Conservation (phyloP, 2,113 vertebrate genomes). For the Apus apus region DNA sequence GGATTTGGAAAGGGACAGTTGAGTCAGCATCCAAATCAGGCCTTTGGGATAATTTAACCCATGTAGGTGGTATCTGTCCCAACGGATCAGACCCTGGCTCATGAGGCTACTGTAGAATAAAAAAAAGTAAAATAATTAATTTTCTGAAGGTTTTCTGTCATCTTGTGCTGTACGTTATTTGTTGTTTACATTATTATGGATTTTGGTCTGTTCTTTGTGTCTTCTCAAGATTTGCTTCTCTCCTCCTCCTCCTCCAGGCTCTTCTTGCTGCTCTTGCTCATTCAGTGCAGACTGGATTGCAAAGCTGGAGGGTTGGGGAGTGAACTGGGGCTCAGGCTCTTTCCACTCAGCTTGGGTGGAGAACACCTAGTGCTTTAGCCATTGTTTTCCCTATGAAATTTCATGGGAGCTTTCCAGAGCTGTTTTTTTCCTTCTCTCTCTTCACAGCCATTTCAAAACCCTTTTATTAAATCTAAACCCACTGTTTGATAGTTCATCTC, state of each 20-base stretch:
- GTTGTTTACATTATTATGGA: not conserved
- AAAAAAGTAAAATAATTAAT: not conserved
- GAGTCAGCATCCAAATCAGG: not conserved
- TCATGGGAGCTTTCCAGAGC: not conserved
- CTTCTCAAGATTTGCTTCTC: not conserved
- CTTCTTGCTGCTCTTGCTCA: not conserved
- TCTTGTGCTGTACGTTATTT: not conserved
- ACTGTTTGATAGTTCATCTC: not conserved
- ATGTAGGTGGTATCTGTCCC: accelerated
- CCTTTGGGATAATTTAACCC: not conserved
- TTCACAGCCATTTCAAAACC: not conserved
- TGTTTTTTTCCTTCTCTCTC: not conserved
- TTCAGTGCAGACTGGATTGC: not conserved
- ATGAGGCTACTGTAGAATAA: not conserved
- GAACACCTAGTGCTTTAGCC: not conserved
- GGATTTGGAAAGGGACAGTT: not conserved
- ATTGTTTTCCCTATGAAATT: not conserved
- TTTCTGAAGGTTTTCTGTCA: not conserved
- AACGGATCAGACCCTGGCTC: not conserved
- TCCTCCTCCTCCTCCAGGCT: not conserved
- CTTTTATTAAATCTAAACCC: not conserved
- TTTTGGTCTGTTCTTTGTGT: not conserved
- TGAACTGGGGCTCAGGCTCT: not conserved
- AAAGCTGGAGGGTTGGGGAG: not conserved
- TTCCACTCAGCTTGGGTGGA: not conserved